Base-by-base conservation (phyloP, 2,113 vertebrate genomes). In the Corynorhinus townsendii region DNA sequence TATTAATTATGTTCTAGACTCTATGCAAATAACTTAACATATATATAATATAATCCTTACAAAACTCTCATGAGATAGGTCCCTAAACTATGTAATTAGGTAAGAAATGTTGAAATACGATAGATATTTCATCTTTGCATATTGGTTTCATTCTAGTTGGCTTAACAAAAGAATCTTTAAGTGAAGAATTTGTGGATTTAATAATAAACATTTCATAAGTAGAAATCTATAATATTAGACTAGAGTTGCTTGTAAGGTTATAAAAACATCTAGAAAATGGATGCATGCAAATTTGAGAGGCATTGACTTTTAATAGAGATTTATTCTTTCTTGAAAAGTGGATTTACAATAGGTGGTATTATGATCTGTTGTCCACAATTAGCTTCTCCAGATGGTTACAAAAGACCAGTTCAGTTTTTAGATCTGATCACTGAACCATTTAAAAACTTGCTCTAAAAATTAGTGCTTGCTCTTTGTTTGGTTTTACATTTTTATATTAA, bases 401-500 rank as follows among this genome's bases (percentile, higher is more conserved):
- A 89, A 89, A 92, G 40, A 84, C 45, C 24, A 87, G 45, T 45
- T 92, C 11, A 52, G 28, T 89, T 90, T 92, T 96, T 86, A 85
- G 62, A 88, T 95, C 11, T 88, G n/a, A 85, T 94, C 68, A 62
- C 19, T 69, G 56, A 86, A 49, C 38, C 43, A 73, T 73, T 86
- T 69, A 80, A 93, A 90, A 93, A 92, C 20, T 91, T 86, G 33
- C 66, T 91, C 47, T 86, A 90, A 81, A 76, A 81, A 56, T 54
- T 22, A 81, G 45, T 90, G 35, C 49, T 91, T 95, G 8, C 54
- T 72, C n/a, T 72, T n/a, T 76, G 1, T 86, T 84, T 93, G 45
- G 84, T 88, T 95, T 88, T 93, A 93, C 30, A 72, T 52, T 83
- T 95, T 97, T 66, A 84, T 20, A 69, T 95, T 92, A 19, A 86